Base-by-base conservation (phyloP, 2,888 invertebrate genomes). In the Operophtera brumata region DNA sequence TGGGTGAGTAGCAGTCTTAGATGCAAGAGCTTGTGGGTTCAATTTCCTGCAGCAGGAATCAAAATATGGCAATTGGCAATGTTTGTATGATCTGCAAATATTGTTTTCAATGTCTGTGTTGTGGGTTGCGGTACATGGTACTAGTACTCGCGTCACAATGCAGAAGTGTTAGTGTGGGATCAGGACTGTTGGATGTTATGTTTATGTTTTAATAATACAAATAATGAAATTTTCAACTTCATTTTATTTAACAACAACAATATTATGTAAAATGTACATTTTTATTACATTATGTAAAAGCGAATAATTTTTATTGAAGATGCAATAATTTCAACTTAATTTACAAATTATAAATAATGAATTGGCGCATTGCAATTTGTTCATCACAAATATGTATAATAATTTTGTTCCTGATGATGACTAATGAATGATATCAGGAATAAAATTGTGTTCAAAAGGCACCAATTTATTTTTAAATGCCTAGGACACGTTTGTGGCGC, bases 181-280 rank as follows among this genome's bases (percentile, higher is more conserved):
- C n/a, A n/a, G n/a, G n/a, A n/a, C n/a, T n/a, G n/a, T n/a, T n/a
- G n/a, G n/a, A n/a, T n/a, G n/a, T n/a, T n/a, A n/a, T n/a, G n/a
- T n/a, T n/a, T n/a, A n/a, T n/a, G n/a, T n/a, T n/a, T 25, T 28
- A 12, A 57, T 20, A 20, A 20, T n/a, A 20, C 20, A 20, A 20
- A 20, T 20, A 20, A 20, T 20, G 20, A 26, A 2, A 10, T 54
- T 58, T 61, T 73, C 62, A 70, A 74, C 67, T 66, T 75, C 71
- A 72, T 86, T 86, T 88, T 86, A 86, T 85, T 86, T 57, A 56
- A 86, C 86, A 89, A 88, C 86, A 86, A 84, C 78, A 78, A 77
- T 80, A 81, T 79, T 80, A 84, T 82, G 86, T 84, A 86, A 84
- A 86, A 87, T 87, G 80, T 88, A 87, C 83, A 86, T 77, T 84